Percentiles rank a stretch among this genome's conserved stretches.
phyloP scores from a whole-genome alignment of 2,888 invertebrate species.

The Gymnocheta viridis region DNA sequence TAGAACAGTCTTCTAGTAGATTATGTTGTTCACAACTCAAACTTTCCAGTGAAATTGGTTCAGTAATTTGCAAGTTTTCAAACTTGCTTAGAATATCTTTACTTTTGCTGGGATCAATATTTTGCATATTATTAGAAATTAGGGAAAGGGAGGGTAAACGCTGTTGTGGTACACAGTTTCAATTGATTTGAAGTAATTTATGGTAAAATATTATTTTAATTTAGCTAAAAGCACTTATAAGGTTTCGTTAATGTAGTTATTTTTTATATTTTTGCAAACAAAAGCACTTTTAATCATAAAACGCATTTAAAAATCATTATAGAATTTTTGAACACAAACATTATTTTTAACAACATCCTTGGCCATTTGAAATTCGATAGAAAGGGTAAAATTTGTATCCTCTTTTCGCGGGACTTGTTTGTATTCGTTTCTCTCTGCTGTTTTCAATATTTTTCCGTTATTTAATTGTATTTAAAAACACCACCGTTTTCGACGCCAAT shows the following conservation, averaged over 20 bases:
- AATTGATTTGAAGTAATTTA: constrained; percentile 8
- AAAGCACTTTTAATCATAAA: constrained; percentile 3
- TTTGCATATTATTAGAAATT: constrained; percentile 78
- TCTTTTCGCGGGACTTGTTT: not conserved
- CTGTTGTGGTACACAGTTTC: not conserved
- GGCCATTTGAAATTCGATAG: not conserved
- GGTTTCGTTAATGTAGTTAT: constrained; percentile 63
- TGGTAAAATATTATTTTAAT: constrained; percentile 19
- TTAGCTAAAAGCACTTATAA: constrained; percentile 60
- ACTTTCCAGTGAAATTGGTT: constrained; percentile 64
- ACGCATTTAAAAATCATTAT: not conserved
- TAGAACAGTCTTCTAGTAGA: constrained; percentile 42
- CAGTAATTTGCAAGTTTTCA: constrained; percentile 63
- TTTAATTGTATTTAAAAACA: constrained; percentile 32
- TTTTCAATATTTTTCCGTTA: constrained; percentile 31
- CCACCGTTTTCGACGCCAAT: constrained; percentile 67
- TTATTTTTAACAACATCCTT: constrained; percentile 29
- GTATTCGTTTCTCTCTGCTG: not conserved
- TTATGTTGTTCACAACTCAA: constrained; percentile 46
- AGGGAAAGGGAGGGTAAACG: constrained; percentile 11
- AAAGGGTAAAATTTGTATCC: constrained; percentile 12
- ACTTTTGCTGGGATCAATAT: constrained; percentile 72
- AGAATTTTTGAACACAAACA: not conserved
- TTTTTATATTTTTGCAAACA: not conserved
- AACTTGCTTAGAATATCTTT: constrained; percentile 69